Evolutionary conservation across 2,113 vertebrate species (phyloP).

Genomic region (Zingel zingel): DNA sequence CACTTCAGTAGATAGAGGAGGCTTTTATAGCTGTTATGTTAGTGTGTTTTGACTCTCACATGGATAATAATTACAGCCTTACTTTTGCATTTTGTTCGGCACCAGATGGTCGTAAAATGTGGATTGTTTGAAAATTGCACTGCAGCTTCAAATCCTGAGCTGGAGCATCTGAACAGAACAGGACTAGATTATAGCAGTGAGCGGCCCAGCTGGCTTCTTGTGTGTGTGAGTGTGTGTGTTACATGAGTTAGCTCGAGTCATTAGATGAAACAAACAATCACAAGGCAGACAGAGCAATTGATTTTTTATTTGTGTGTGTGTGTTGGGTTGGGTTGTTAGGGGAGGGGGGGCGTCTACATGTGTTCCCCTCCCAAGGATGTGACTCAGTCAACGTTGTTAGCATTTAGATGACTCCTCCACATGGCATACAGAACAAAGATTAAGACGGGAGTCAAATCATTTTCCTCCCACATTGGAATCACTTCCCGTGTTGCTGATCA

Average conservation of each 20-base stretch:
- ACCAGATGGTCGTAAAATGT: conserved; percentile 55
- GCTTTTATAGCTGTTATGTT: conserved; percentile 20
- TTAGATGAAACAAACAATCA: conserved; percentile 45
- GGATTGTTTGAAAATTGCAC: conserved; percentile 47
- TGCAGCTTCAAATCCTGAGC: conserved; percentile 33
- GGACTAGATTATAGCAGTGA: conserved; percentile 19
- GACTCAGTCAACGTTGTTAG: conserved; percentile 55
- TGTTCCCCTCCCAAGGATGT: conserved; percentile 7
- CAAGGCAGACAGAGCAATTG: conserved; percentile 18
- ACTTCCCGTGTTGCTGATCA: conserved; percentile 5
- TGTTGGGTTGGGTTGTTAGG: neutral
- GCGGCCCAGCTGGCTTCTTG: conserved; percentile 25
- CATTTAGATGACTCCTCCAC: conserved; percentile 59
- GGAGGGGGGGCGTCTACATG: neutral
- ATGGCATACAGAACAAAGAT: conserved; percentile 48
- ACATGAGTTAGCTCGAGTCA: neutral
- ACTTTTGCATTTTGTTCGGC: conserved; percentile 27
- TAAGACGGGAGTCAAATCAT: conserved; percentile 26
- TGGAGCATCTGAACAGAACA: conserved; percentile 35
- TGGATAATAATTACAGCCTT: conserved; percentile 48
- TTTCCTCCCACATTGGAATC: conserved; percentile 20
- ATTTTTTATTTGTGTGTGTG: conserved; percentile 8
- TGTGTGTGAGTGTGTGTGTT: conserved; percentile 18
- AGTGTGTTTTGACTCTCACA: conserved; percentile 31
- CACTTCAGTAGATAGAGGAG: neutral